Conservation (phyloP, 2,888 invertebrate genomes). For the Pegoplata infirma region DNA sequence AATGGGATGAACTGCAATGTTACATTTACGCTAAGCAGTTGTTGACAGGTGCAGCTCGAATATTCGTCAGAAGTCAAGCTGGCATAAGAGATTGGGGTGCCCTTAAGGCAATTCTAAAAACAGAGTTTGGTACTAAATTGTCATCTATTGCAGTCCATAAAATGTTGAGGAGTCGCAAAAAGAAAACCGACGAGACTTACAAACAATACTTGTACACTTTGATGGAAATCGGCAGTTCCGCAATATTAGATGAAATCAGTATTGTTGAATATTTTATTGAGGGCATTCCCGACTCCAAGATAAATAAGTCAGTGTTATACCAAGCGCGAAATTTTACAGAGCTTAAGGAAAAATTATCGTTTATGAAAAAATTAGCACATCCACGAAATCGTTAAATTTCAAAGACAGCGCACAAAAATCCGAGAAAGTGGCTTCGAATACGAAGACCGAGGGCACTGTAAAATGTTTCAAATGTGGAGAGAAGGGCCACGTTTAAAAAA, state of each 20-base stretch:
- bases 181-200: too few relatives aligned
- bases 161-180: too few relatives aligned
- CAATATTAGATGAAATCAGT: slow-evolving; percentile 18
- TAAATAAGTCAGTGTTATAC: slow-evolving; percentile 24
- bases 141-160: too few relatives aligned
- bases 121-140: slow-evolving; percentile 13
- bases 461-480: slow-evolving; percentile 28
- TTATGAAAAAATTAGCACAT: slow-evolving; percentile 27
- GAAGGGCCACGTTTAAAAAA: slow-evolving; percentile 1
- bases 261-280: slow-evolving; percentile 25
- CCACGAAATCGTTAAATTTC: slow-evolving; percentile 1
- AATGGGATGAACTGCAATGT: background rate
- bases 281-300: too few relatives aligned
- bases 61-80: too few relatives aligned
- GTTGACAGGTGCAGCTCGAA: slow-evolving; percentile 7
- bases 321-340: slow-evolving; percentile 13
- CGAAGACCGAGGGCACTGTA: background rate
- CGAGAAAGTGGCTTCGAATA: background rate
- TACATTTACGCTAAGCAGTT: slow-evolving; percentile 5
- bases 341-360: slow-evolving; percentile 25
- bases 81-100: too few relatives aligned
- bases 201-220: too few relatives aligned
- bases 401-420: background rate
- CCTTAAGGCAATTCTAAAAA: background rate
- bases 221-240: background rate